Conservation (phyloP, 2,888 invertebrate genomes). For the Mesorhabditis spiculigera region DNA sequence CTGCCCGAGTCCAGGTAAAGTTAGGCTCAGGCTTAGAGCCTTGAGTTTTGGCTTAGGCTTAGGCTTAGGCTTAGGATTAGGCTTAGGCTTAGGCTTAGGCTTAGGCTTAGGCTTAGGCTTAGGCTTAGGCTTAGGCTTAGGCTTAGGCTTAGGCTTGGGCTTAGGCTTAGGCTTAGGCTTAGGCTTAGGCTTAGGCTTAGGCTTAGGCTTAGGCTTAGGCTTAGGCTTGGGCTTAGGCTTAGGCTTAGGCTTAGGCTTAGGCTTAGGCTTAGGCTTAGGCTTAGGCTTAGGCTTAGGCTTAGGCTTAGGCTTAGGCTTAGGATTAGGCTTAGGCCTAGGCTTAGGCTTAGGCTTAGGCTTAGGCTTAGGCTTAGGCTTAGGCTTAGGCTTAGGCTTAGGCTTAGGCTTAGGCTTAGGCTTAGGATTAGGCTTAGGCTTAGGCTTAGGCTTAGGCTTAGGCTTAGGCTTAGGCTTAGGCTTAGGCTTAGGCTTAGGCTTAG, state of each 20-base stretch:
- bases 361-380: not conserved
- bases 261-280: too few species aligned
- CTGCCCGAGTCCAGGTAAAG: not conserved
- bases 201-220: not conserved
- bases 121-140: not conserved
- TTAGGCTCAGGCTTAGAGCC: not conserved
- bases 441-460: slow-evolving; percentile 1
- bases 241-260: slow-evolving; percentile 5
- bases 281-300: not conserved
- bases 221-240: slow-evolving; percentile 3
- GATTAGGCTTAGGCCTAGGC: not conserved
- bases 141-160: not conserved
- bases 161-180: not conserved
- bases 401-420: slow-evolving; percentile 1
- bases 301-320: not conserved
- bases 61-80: not conserved
- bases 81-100: not conserved
- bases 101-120: not conserved
- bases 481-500: slow-evolving; percentile 1
- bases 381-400: slow-evolving; percentile 3
- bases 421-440: not conserved
- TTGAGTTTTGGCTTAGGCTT: not conserved
- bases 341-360: not conserved
- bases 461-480: slow-evolving; percentile 3
- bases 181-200: not conserved